Evolutionary conservation across 2,797 vertebrate species (phyloP).

Genomic region (Muscicapa striata): DNA sequence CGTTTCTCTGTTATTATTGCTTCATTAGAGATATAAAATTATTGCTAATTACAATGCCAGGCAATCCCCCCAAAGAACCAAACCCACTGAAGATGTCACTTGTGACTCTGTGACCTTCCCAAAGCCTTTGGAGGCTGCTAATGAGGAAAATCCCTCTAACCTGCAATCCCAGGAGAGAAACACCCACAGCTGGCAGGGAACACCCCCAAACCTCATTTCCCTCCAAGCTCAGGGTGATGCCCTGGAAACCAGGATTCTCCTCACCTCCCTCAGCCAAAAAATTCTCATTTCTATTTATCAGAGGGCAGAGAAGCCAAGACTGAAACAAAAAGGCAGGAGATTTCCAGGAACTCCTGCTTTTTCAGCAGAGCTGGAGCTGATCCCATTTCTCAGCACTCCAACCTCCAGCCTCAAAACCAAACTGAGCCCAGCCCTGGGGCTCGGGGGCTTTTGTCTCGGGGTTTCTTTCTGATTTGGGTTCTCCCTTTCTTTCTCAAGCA

Average conservation of each 20-base stretch:
- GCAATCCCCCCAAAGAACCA: background rate
- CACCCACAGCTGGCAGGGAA: fast-evolving
- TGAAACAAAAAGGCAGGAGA: background rate
- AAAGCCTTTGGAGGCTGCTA: background rate
- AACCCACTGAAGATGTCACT: background rate
- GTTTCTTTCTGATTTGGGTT: conserved; percentile 7
- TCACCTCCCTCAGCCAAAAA: background rate
- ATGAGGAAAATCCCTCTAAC: fast-evolving
- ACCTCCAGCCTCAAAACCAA: background rate
- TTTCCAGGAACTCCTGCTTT: conserved; percentile 25
- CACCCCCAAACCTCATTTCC: fast-evolving
- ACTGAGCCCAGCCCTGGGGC: background rate
- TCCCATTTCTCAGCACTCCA: background rate
- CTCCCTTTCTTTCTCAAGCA: conserved; percentile 24
- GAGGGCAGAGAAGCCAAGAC: background rate
- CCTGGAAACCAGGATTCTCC: background rate
- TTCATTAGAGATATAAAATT: background rate
- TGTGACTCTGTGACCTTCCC: background rate
- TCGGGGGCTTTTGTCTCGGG: background rate
- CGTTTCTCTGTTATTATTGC: background rate
- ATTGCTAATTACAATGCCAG: background rate
- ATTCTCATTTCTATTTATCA: fast-evolving
- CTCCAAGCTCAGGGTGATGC: fast-evolving
- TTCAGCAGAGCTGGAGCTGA: background rate
- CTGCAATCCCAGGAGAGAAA: background rate